Conservation (phyloP, 1,140 invertebrate species). For the Cotesia typhae region DNA sequence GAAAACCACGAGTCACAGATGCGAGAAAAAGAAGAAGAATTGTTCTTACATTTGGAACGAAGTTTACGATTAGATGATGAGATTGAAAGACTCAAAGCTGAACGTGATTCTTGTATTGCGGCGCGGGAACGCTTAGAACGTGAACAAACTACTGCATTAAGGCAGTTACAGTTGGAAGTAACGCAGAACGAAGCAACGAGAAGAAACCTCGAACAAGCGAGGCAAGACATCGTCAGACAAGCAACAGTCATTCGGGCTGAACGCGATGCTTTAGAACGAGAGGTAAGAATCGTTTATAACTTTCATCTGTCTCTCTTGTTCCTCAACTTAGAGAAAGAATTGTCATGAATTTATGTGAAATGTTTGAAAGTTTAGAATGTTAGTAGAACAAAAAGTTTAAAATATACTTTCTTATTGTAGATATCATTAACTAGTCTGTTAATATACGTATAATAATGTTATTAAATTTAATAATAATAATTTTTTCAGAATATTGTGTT, state of each 20-base stretch:
- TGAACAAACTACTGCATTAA: slow-evolving; percentile 50
- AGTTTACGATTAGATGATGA: slow-evolving; percentile 71
- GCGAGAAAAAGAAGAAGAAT: slow-evolving; percentile 71
- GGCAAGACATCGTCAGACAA: slow-evolving; percentile 70
- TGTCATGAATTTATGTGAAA: not conserved
- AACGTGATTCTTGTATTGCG: slow-evolving; percentile 52
- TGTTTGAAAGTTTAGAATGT: no score
- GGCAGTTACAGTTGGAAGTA: slow-evolving; percentile 68
- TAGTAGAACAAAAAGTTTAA: not conserved
- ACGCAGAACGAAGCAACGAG: slow-evolving; percentile 69
- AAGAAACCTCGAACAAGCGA: slow-evolving; percentile 67
- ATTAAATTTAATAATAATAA: slow-evolving; percentile 11
- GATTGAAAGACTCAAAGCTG: slow-evolving; percentile 60
- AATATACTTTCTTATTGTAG: not conserved
- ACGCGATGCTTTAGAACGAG: slow-evolving; percentile 69
- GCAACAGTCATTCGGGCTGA: slow-evolving; percentile 70
- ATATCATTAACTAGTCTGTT: not conserved
- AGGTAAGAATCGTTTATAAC: slow-evolving; percentile 58
- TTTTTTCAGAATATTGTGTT: slow-evolving; percentile 65
- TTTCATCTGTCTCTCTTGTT: slow-evolving; percentile 14
- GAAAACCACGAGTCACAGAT: slow-evolving; percentile 68
- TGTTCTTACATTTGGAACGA: slow-evolving; percentile 71
- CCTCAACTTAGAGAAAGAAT: not conserved
- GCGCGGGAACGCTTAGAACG: slow-evolving; percentile 52
- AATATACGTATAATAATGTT: not conserved